Conservation (phyloP, 2,113 vertebrate genomes). For the Corydoras sp. region DNA sequence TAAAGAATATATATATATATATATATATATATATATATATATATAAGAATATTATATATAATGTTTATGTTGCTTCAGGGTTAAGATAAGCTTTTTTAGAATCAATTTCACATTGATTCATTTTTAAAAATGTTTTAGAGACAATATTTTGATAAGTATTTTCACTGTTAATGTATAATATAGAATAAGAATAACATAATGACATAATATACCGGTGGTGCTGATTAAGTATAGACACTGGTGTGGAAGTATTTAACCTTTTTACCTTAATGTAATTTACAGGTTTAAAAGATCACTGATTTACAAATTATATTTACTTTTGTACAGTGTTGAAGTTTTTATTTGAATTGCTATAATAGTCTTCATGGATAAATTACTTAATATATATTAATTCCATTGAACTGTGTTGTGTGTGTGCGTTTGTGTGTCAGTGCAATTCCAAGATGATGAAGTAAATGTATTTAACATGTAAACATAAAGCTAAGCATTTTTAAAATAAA, state of each 20-base stretch:
- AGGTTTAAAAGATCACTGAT: constrained; percentile 36
- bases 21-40: no score
- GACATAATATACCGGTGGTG: constrained; percentile 10
- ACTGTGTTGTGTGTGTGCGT: neutral
- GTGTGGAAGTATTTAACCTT: constrained; percentile 21
- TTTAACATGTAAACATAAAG: no score
- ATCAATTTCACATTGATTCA: neutral
- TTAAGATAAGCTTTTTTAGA: neutral
- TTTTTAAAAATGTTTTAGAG: neutral
- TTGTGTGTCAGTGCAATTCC: neutral
- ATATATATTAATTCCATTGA: neutral
- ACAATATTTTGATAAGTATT: neutral
- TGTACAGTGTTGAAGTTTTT: constrained; percentile 10
- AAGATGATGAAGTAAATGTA: no score
- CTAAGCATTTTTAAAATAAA: no score
- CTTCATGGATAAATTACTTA: neutral
- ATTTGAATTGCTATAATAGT: constrained; percentile 1
- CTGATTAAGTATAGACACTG: neutral
- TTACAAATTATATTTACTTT: constrained; percentile 1
- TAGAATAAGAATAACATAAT: constrained; percentile 26
- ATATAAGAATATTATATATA: no score
- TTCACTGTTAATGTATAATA: neutral
- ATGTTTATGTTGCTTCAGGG: neutral
- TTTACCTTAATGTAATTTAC: constrained; percentile 70
- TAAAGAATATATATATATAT: neutral